Percentiles rank a stretch among this genome's conserved stretches.
Conservation (phyloP, 1,140 invertebrate genomes). For the Drosophila baimaii region DNA sequence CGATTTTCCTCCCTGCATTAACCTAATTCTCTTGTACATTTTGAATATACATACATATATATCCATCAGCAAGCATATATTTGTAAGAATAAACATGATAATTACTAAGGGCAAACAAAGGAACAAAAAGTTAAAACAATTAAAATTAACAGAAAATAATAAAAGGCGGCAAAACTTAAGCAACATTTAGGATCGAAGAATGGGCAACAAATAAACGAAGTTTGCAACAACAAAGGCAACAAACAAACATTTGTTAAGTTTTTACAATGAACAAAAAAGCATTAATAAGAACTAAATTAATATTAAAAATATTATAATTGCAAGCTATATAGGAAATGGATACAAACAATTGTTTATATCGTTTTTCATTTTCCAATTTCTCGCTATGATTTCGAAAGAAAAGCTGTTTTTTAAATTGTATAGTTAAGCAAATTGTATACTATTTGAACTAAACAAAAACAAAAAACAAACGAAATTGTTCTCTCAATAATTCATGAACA, state of each 20-base stretch:
- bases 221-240: constrained; percentile 43
- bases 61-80: constrained; percentile 38
- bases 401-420: constrained; percentile 74
- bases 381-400: constrained; percentile 52
- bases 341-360: constrained; percentile 58
- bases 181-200: constrained; percentile 46
- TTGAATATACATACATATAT: constrained; percentile 41
- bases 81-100: constrained; percentile 45
- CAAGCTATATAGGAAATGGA: constrained; percentile 51
- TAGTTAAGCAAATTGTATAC: constrained; percentile 81
- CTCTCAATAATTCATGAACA: constrained; percentile 80
- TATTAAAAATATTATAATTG: constrained; percentile 51
- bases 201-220: constrained; percentile 62
- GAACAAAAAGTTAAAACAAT: constrained; percentile 36
- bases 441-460: constrained; percentile 60
- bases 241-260: constrained; percentile 77
- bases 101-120: constrained; percentile 37
- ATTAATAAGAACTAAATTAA: constrained; percentile 71
- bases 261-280: constrained; percentile 73
- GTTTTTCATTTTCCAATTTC: constrained; percentile 45
- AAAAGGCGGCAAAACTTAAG: constrained; percentile 32
- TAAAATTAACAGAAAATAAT: constrained; percentile 23
- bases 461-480: constrained; percentile 58
- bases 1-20: constrained; percentile 22
- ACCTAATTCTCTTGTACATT: constrained; percentile 52